phyloP scores from a whole-genome alignment of 2,888 invertebrate genomes.

The Andrena bicolor region DNA sequence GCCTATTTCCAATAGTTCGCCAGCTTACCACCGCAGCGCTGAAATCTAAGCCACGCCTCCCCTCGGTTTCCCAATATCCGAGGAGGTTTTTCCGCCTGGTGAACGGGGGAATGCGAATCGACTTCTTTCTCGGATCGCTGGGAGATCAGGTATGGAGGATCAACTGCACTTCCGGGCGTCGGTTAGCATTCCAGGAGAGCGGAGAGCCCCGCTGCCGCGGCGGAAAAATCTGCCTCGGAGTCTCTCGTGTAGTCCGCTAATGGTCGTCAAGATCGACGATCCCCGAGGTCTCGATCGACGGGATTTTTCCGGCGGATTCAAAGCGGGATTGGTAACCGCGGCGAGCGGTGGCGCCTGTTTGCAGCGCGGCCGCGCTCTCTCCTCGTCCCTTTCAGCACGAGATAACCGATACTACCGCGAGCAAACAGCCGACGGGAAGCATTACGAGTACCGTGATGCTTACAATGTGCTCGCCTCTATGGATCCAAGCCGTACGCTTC shows the following conservation, averaged over 20 bases:
- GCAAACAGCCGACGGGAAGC: constrained; percentile 65
- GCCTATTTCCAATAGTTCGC: too few species aligned
- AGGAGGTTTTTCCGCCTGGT: constrained; percentile 45
- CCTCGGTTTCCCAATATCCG: too few species aligned
- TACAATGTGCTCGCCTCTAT: constrained; percentile 61
- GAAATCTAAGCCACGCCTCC: too few species aligned
- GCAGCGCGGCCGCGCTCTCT: constrained; percentile 18
- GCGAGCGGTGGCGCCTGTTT: constrained; percentile 61
- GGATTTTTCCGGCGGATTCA: constrained; percentile 57
- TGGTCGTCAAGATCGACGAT: constrained; percentile 74
- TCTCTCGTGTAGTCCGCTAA: constrained; percentile 68
- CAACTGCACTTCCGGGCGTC: constrained; percentile 67
- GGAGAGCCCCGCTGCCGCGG: constrained; percentile 24
- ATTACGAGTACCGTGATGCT: constrained; percentile 65
- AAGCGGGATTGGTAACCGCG: constrained; percentile 51
- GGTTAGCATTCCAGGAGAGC: constrained; percentile 65
- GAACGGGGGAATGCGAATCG: constrained; percentile 56
- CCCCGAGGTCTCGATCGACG: constrained; percentile 61
- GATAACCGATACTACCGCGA: constrained; percentile 63
- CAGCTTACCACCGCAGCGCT: too few species aligned
- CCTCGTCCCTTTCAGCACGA: constrained; percentile 21
- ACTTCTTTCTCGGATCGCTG: constrained; percentile 62
- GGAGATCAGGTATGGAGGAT: constrained; percentile 68
- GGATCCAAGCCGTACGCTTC: constrained; percentile 52
- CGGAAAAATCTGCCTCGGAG: constrained; percentile 59